A percentile compares a stretch with the other conserved stretches of the same genome.
Evolutionary conservation across 2,888 invertebrate species (phyloP).

Genomic region (Tuberolachnus salignus): DNA sequence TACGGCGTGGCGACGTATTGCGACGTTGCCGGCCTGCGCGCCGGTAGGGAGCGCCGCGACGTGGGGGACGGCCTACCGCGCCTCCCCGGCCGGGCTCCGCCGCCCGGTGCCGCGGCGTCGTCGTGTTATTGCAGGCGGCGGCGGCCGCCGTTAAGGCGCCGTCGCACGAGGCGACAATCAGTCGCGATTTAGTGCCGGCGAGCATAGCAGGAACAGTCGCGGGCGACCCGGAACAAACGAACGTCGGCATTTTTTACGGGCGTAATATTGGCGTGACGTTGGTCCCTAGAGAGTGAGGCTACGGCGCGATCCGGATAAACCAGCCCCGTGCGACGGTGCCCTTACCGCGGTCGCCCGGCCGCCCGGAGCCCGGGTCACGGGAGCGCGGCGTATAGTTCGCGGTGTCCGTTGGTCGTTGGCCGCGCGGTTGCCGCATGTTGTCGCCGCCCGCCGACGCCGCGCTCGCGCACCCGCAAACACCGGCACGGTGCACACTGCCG

Average conservation of each 20-base stretch:
- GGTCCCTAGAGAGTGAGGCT: too few species aligned
- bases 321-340: not conserved
- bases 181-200: too few species aligned
- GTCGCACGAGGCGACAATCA: too few species aligned
- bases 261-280: too few species aligned
- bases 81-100: slow-evolving; percentile 22
- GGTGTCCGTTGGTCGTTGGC: slow-evolving; percentile 32
- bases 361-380: not conserved
- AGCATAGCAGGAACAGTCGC: too few species aligned
- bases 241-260: too few species aligned
- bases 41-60: slow-evolving; percentile 13
- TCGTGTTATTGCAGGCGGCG: not conserved
- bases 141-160: too few species aligned
- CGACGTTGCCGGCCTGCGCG: slow-evolving; percentile 22
- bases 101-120: not conserved
- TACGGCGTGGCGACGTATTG: not conserved
- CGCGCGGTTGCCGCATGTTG: slow-evolving; percentile 41
- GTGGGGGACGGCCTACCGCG: slow-evolving; percentile 11
- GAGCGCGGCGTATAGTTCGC: not conserved
- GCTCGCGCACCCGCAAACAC: too few species aligned
- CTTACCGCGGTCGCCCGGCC: not conserved
- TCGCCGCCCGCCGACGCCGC: slow-evolving; percentile 26
- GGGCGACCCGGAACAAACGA: too few species aligned
- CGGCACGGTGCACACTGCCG: slow-evolving; percentile 21
- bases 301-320: not conserved